A percentile compares a stretch with the other conserved stretches of the same genome.
Evolutionary conservation across 2,888 invertebrate genomes (phyloP).

Genomic region (Agonopterix subpropinquella): DNA sequence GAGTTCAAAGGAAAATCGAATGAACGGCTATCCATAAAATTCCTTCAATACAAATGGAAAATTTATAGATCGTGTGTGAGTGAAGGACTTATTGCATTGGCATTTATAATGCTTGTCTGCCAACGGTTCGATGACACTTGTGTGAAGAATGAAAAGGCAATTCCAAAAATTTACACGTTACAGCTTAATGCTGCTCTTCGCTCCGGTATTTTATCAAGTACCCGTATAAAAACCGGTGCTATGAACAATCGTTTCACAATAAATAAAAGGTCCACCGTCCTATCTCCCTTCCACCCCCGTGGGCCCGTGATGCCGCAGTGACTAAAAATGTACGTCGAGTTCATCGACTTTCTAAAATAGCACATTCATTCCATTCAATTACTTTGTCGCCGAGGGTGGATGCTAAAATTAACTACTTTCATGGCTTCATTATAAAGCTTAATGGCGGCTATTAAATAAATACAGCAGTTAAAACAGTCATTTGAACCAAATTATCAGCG

Average conservation of each 20-base stretch:
- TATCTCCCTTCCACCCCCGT: conserved; percentile 45
- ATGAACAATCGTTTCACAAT: conserved; percentile 42
- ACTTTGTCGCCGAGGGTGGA: conserved; percentile 8
- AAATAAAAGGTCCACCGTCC: conserved; percentile 39
- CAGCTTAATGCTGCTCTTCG: too few species aligned
- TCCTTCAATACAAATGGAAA: not conserved
- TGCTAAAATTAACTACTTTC: conserved; percentile 6
- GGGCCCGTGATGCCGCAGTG: conserved; percentile 21
- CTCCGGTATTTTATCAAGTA: conserved; percentile 24
- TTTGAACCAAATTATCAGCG: not conserved
- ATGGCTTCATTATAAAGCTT: conserved; percentile 7
- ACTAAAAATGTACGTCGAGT: conserved; percentile 27
- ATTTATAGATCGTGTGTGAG: conserved; percentile 1
- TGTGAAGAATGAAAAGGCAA: too few species aligned
- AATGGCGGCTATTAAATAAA: conserved; percentile 6
- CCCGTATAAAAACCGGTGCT: conserved; percentile 40
- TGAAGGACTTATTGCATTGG: not conserved
- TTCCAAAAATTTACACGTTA: too few species aligned
- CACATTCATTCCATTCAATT: conserved; percentile 16
- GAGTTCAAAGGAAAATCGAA: too few species aligned
- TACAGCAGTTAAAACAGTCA: not conserved
- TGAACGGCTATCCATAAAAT: conserved; percentile 1
- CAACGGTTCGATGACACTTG: too few species aligned
- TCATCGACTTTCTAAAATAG: conserved; percentile 23
- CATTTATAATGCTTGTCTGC: too few species aligned